Conservation (phyloP, 2,113 vertebrate genomes). For the Egretta garzetta region DNA sequence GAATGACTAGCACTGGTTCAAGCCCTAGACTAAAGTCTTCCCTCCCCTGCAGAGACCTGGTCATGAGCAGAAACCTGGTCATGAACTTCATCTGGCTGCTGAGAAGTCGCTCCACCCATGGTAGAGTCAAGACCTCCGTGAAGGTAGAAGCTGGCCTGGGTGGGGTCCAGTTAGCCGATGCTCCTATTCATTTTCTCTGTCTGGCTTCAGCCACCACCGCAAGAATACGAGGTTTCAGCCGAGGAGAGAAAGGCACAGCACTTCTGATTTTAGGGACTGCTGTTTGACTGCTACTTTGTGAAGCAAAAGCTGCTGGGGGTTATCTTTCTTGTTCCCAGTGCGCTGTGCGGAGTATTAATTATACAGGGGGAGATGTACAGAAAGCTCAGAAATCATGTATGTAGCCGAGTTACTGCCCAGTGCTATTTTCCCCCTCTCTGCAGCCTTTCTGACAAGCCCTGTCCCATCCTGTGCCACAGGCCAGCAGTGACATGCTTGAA, state of each 20-base stretch:
- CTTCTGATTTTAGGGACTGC: neutral
- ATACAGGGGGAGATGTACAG: neutral
- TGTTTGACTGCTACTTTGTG: neutral
- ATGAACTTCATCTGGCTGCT: neutral
- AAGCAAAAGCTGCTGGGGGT: neutral
- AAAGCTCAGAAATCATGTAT: neutral
- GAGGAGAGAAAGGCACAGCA: neutral
- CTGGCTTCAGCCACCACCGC: neutral
- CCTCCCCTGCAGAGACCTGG: neutral
- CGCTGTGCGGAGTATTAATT: neutral
- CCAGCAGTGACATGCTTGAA: constrained; percentile 30
- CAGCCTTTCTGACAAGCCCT: neutral
- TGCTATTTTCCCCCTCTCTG: neutral
- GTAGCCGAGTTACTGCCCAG: neutral
- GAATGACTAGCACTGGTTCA: neutral
- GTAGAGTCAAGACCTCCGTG: neutral
- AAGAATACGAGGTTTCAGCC: neutral
- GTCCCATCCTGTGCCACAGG: neutral
- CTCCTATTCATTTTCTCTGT: neutral
- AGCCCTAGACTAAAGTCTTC: neutral
- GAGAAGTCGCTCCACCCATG: neutral
- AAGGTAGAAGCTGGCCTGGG: neutral
- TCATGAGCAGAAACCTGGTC: neutral
- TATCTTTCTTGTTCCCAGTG: neutral
- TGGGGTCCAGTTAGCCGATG: neutral